These are phyloP conservation scores for Leptopilina syphax DNA, from an alignment of 2,888 invertebrate genomes.

Conservation along the genomic window DNA sequence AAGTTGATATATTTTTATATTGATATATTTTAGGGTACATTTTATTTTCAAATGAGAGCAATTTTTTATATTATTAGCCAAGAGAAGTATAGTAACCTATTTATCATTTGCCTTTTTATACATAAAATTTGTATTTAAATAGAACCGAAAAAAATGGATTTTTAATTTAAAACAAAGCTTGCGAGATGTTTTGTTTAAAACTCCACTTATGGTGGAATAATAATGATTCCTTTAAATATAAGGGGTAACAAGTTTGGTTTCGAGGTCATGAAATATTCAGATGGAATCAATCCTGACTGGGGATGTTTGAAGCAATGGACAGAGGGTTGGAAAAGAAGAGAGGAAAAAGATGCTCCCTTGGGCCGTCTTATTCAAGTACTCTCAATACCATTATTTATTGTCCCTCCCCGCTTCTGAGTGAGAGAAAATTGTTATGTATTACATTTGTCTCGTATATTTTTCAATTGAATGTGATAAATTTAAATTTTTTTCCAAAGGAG, in stretches of 20 bases:
- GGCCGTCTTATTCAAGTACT: not conserved
- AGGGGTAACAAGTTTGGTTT: conserved; percentile 48
- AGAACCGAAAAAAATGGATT: not conserved
- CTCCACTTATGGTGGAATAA: not conserved
- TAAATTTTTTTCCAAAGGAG: not conserved
- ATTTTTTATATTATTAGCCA: too few species aligned
- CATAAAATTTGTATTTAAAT: too few species aligned
- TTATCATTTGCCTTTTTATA: too few species aligned
- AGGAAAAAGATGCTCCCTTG: conserved; percentile 35
- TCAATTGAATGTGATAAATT: not conserved
- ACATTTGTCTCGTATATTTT: not conserved
- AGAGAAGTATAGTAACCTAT: too few species aligned
- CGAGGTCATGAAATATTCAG: conserved; percentile 74
- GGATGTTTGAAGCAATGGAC: conserved; percentile 54
- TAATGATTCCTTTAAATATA: conserved; percentile 3
- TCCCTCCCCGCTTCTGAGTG: not conserved
- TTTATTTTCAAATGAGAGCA: too few species aligned
- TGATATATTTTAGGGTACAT: too few species aligned
- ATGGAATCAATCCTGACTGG: conserved; percentile 73
- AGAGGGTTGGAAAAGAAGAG: conserved; percentile 49
- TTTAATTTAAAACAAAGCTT: not conserved
- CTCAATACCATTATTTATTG: conserved; percentile 12
- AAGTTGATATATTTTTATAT: too few species aligned
- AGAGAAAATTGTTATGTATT: conserved; percentile 1
- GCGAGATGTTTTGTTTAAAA: not conserved